Evolutionary conservation across 2,113 vertebrate species (phyloP), one percentile per base, ranked within the genome.

Genomic region (Brachirus orientalis): DNA sequence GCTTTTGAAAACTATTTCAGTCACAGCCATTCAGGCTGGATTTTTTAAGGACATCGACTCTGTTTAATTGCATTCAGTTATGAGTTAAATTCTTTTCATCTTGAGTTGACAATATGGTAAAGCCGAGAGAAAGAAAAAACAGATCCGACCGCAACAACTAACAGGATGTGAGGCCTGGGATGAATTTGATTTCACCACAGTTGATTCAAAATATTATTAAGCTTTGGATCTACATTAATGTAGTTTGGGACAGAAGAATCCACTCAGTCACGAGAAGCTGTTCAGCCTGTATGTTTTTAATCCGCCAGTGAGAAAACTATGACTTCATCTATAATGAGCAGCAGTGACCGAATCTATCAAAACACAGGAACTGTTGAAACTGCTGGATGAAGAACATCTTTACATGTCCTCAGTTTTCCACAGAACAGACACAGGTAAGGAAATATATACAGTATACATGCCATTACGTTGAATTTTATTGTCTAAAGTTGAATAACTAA

Each of bases 81-180:
- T 63, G 63, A 48, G 68, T 69, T 10, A 17, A 38, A 69, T 44
- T 48, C 58, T 18, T 38, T 35, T 68, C 13, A 59, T 69, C 33
- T 47, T 36, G n/a, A 10, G 37, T 2, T n/a, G 37, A 65, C 33
- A 14, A 64, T 33, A 20, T 1, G 40, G 12, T 43, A 14, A 43
- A 43, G 40, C 40, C 12, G 14, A 43, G 14, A 28, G 20, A 22
- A 50, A 37, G 10, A 53, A 12, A 7, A 70, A 10, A 64, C 51
- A 41, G 37, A 71, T 60, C 33, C 16, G 44, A 46, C 51, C 56
- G 1, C 61, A 28, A 8, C 14, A n/a, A 16, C 58, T 18, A 58
- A 69, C 41, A 38, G 51, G 22, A 63, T 50, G 17, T 41, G 18
- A 44, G 33, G 20, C 1, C 38, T 36, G n/a, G 28, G 33, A 22